Conservation (phyloP, 2,113 vertebrate genomes). For the Erythrocebus patas region DNA sequence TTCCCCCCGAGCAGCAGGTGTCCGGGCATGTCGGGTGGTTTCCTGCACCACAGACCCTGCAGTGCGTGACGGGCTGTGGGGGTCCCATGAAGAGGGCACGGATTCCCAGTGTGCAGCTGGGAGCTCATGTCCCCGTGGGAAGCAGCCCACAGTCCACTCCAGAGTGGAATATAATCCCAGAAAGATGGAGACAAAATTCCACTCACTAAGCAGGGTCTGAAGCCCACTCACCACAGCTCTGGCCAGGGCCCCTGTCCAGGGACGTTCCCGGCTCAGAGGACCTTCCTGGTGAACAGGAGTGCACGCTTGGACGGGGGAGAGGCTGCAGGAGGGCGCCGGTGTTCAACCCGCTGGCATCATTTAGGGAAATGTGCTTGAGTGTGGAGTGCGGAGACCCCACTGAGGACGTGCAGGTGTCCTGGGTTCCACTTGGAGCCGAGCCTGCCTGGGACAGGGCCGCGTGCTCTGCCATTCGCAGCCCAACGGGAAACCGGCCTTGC, state of each 20-base stretch:
- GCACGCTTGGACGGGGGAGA: too few species aligned
- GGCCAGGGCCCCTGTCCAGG: fast-evolving
- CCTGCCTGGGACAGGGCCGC: background rate
- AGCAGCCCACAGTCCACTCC: background rate
- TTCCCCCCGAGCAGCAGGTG: background rate
- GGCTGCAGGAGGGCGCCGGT: background rate
- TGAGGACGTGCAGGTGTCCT: background rate
- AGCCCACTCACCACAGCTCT: fast-evolving
- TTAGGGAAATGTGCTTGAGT: background rate
- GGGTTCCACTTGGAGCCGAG: background rate
- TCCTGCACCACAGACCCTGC: background rate
- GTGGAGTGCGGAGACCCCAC: background rate
- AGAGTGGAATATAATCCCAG: background rate
- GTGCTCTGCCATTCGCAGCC: too few species aligned
- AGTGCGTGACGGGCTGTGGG: too few species aligned
- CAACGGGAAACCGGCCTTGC: too few species aligned
- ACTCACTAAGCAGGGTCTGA: fast-evolving
- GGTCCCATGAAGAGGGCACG: too few species aligned
- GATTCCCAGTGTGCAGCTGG: background rate
- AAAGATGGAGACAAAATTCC: background rate
- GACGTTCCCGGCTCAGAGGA: background rate
- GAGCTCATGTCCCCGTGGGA: too few species aligned
- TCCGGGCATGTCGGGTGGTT: background rate
- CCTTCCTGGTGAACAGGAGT: too few species aligned
- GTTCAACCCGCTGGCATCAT: too few species aligned